Percentiles rank a stretch among this genome's conserved stretches.
These are phyloP conservation scores for Dinoponera quadriceps DNA, from an alignment of 1,140 invertebrate species.

Conservation along the genomic window DNA sequence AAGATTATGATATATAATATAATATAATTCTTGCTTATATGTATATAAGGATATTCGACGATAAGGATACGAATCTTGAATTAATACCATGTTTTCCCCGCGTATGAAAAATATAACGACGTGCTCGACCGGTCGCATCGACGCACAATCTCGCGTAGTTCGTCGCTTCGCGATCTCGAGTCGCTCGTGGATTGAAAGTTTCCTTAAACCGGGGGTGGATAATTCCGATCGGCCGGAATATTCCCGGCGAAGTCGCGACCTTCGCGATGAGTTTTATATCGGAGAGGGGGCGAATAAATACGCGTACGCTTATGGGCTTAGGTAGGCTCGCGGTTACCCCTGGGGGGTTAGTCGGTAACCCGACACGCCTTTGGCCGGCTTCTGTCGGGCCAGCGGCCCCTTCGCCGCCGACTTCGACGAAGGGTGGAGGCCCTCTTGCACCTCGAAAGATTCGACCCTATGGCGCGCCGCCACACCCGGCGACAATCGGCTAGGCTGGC, in stretches of 20 bases:
- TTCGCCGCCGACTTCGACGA: conserved; percentile 68
- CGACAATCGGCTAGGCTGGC: conserved; percentile 58
- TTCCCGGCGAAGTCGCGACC: conserved; percentile 59
- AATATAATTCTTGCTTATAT: too few species aligned
- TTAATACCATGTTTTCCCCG: too few species aligned
- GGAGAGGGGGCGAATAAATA: conserved; percentile 65
- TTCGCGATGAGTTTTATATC: conserved; percentile 62
- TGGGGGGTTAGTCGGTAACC: conserved; percentile 81
- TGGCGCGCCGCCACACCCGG: conserved; percentile 27
- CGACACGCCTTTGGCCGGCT: conserved; percentile 84
- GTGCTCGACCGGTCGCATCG: too few species aligned
- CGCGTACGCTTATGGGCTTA: conserved; percentile 75
- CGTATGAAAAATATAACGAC: too few species aligned
- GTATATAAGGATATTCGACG: too few species aligned
- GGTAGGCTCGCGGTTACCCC: conserved; percentile 81
- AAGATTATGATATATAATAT: too few species aligned
- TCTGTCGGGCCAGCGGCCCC: conserved; percentile 85
- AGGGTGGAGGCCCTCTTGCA: conserved; percentile 79
- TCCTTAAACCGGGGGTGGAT: conserved; percentile 38
- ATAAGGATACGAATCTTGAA: too few species aligned
- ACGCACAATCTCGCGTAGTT: too few species aligned
- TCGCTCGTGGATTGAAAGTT: conserved; percentile 10
- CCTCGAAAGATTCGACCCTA: conserved; percentile 66
- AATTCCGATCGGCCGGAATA: conserved; percentile 26
- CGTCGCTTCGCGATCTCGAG: background rate